Conservation (phyloP, 1,140 invertebrate species). For the Eupeodes corollae region DNA sequence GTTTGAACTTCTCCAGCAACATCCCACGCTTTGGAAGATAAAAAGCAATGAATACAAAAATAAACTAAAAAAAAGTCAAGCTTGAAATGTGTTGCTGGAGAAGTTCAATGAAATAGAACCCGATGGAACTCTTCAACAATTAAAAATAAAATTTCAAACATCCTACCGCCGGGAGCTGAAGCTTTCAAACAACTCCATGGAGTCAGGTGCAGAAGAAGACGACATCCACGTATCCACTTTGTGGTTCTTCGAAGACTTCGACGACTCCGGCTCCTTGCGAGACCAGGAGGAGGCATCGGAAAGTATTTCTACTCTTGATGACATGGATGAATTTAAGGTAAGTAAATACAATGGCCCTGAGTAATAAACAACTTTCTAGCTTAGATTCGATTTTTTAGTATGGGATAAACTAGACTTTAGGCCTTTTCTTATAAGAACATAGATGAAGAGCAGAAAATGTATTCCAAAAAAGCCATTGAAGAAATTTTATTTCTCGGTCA, state of each 20-base stretch:
- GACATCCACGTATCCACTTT: conserved; percentile 7
- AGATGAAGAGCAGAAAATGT: conserved; percentile 8
- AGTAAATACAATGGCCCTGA: neutral
- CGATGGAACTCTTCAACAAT: no score
- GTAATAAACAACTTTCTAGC: neutral
- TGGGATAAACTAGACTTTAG: conserved; percentile 1
- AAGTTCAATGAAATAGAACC: no score
- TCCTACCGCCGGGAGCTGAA: conserved; percentile 10
- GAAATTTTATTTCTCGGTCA: conserved; percentile 13
- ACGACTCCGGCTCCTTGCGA: conserved; percentile 4
- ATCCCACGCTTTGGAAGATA: no score
- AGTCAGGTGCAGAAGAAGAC: neutral
- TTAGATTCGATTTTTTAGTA: neutral
- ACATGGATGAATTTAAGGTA: neutral
- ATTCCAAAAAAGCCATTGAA: conserved; percentile 14
- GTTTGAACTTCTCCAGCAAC: no score
- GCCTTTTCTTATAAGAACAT: conserved; percentile 12
- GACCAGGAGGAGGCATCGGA: neutral
- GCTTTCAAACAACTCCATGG: conserved; percentile 6
- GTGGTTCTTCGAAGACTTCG: conserved; percentile 14
- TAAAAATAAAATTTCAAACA: conserved; percentile 7
- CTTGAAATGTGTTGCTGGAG: no score
- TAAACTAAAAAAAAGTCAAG: no score
- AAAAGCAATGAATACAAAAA: no score
- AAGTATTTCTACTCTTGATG: neutral